Evolutionary conservation across 2,797 vertebrate genomes (phyloP), one percentile per base, ranked within the genome.

Genomic region (Dicrostonyx torquatus): DNA sequence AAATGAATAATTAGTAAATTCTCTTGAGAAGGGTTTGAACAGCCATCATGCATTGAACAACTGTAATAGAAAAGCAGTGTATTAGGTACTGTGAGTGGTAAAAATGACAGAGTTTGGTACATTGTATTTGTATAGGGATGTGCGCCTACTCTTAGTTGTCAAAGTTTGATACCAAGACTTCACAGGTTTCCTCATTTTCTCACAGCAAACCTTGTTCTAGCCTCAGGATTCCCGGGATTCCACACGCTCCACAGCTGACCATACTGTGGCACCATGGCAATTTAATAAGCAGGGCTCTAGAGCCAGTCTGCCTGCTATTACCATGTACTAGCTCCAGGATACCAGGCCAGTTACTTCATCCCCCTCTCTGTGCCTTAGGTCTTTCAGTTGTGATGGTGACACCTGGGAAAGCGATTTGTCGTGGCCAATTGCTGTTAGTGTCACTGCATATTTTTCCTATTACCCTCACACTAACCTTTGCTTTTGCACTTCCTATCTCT

Each of bases 101-200:
- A 75, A 95, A 94, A 86, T 87, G 85, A 40, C 79, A 83, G 93
- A 26, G 43, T 48, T 66, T 94, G n/a, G 40, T n/a, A 43, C 17
- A 83, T 86, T 70, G 64, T 92, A 83, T 93, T 88, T 90, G 55
- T 58, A 72, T 9, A 83, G 70, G 55, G 43, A 37, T 24, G 18
- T 85, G 34, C 91, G 73, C 72, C 72, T 89, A 6, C 75, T 92
- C 72, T 91, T 82, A 94, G 73, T 40, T 72, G 2, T 93, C 55
- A 5, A 82, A 70, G 17, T 94, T 92, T 87, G 88, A 93, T 50
- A 78, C 87, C 34, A 86, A 64, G 94, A 82, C 34, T 2, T 82
- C 26, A 10, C 58, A 90, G 68, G 55, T 68, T 94, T 97, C 60
- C 43, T 95, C 80, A 72, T 89, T 95, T 90, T 15, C 13, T 60